These are phyloP conservation scores for Venustoraphidia nigricollis DNA, from an alignment of 2,888 invertebrate species.

Conservation along the genomic window DNA sequence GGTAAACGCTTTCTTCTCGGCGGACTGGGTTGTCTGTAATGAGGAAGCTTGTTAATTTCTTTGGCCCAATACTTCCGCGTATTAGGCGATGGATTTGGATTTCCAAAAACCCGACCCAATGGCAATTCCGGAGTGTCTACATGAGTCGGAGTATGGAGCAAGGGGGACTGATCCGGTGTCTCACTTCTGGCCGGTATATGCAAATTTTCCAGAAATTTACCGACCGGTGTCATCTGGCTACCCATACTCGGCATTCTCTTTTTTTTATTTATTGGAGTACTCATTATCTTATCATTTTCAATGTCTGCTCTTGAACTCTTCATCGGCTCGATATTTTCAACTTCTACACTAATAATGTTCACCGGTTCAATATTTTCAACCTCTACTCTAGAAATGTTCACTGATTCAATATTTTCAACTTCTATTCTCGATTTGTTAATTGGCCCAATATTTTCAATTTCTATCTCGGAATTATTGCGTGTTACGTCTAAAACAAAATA, in stretches of 20 bases:
- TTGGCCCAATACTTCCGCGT: constrained; percentile 33
- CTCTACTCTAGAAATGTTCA: too few species aligned
- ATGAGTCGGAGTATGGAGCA: constrained; percentile 27
- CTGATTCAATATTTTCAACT: too few species aligned
- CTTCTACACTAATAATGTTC: too few species aligned
- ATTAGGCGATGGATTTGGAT: constrained; percentile 30
- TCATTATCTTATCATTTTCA: too few species aligned
- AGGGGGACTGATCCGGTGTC: constrained; percentile 18
- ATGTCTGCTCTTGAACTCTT: too few species aligned
- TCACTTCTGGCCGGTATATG: constrained; percentile 16
- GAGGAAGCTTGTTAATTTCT: constrained; percentile 33
- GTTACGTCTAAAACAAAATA: too few species aligned
- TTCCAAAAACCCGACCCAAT: constrained; percentile 30
- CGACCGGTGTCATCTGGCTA: constrained; percentile 22
- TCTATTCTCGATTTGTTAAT: too few species aligned
- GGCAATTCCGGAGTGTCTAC: constrained; percentile 39
- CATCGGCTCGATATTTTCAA: too few species aligned
- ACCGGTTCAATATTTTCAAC: too few species aligned
- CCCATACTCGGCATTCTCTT: constrained; percentile 1
- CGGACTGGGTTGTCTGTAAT: constrained; percentile 23
- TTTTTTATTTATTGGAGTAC: too few species aligned
- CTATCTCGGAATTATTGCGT: too few species aligned
- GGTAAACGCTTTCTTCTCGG: constrained; percentile 17
- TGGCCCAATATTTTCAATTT: too few species aligned
- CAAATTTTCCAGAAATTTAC: constrained; percentile 22